Conservation (phyloP, 2,113 vertebrate genomes). For the Pithys albifrons region DNA sequence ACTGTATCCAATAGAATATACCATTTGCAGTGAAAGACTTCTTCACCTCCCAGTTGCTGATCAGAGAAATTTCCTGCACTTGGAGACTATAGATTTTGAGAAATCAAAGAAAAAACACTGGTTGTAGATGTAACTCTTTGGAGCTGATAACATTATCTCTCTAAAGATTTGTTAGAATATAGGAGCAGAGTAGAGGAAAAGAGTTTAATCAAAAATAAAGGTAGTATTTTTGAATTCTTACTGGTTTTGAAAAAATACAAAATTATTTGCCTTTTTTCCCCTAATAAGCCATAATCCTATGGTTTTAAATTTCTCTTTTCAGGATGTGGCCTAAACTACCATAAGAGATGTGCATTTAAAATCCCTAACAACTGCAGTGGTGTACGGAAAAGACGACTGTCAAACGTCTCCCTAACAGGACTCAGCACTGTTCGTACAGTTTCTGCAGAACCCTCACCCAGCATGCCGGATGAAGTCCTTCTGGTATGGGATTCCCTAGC, state of each 20-base stretch:
- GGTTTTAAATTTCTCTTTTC: conserved; percentile 41
- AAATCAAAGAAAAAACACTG: neutral
- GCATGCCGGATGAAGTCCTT: conserved; percentile 81
- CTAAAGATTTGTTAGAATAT: neutral
- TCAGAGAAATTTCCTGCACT: neutral
- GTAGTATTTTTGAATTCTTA: neutral
- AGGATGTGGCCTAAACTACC: conserved; percentile 97
- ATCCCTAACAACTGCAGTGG: conserved; percentile 98
- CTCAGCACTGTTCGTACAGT: conserved; percentile 80
- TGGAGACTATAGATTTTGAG: neutral
- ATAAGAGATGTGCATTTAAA: conserved; percentile 98
- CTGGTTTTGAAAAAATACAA: neutral
- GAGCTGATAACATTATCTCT: neutral
- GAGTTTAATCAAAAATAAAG: neutral
- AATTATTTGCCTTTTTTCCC: neutral
- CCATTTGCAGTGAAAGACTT: neutral
- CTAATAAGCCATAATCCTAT: neutral
- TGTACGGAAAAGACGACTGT: conserved; percentile 87
- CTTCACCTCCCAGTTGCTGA: neutral
- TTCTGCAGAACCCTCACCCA: conserved; percentile 84
- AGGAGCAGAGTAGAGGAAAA: neutral
- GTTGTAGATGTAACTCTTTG: neutral
- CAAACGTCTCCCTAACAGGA: conserved; percentile 91
- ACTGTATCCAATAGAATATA: neutral
- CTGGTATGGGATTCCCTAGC: conserved; percentile 78